Conservation (phyloP, 92 coral and sea anemone species). For the Blastomussa wellsi region DNA sequence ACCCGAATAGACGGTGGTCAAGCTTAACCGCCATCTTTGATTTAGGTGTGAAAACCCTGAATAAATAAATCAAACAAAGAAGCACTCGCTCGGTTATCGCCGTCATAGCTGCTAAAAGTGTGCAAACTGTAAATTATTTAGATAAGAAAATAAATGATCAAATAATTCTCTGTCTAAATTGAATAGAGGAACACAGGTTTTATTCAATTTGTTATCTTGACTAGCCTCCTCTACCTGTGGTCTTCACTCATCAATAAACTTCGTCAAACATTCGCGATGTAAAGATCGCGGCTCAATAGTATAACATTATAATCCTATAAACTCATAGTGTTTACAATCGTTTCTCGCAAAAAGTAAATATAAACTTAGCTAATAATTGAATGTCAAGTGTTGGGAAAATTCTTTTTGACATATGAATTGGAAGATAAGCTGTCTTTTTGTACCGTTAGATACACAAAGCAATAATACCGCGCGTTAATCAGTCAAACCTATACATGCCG, state of each 20-base stretch:
- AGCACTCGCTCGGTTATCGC: slow-evolving; percentile 31
- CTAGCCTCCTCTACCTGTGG: background rate
- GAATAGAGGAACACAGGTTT: slow-evolving; percentile 40
- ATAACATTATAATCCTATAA: slow-evolving; percentile 37
- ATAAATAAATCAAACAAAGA: slow-evolving; percentile 48
- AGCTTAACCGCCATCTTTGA: slow-evolving; percentile 46
- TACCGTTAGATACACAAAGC: slow-evolving; percentile 79
- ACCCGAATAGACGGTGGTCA: background rate
- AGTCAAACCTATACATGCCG: slow-evolving; percentile 78
- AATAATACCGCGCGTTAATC: slow-evolving; percentile 52
- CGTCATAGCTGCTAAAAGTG: slow-evolving; percentile 29
- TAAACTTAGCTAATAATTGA: slow-evolving; percentile 64
- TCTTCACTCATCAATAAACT: slow-evolving; percentile 15
- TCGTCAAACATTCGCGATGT: slow-evolving; percentile 14
- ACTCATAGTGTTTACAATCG: slow-evolving; percentile 37
- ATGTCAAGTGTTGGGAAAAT: slow-evolving; percentile 62
- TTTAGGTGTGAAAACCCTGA: slow-evolving; percentile 51
- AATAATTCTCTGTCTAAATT: slow-evolving; percentile 51
- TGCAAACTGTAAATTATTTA: slow-evolving; percentile 50
- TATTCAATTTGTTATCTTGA: slow-evolving; percentile 41
- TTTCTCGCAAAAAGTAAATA: slow-evolving; percentile 42
- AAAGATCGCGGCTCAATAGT: slow-evolving; percentile 18
- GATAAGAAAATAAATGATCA: slow-evolving; percentile 65
- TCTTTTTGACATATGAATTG: slow-evolving; percentile 74
- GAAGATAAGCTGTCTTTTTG: slow-evolving; percentile 64